Conservation (phyloP, 2,888 invertebrate species). For the Epinotia bilunana region DNA sequence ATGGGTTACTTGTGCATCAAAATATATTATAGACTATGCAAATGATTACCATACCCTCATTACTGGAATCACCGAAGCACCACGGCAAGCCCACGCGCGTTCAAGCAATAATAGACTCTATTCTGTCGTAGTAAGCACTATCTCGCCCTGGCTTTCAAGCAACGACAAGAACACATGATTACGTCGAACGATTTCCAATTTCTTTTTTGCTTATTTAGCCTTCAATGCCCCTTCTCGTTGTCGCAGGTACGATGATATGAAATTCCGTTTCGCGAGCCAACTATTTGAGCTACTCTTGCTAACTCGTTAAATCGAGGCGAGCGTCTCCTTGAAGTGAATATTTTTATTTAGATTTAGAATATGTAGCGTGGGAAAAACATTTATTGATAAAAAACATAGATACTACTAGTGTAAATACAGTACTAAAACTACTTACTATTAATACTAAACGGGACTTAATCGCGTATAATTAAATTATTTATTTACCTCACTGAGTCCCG, state of each 20-base stretch:
- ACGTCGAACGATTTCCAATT: slow-evolving; percentile 38
- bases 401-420: no score
- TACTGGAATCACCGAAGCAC: neutral
- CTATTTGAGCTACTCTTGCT: neutral
- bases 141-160: no score
- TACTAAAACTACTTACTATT: no score
- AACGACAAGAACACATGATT: slow-evolving; percentile 17
- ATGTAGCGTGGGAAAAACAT: no score
- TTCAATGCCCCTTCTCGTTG: slow-evolving; percentile 27
- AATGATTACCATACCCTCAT: slow-evolving; percentile 13
- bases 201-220: slow-evolving; percentile 32
- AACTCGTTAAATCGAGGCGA: neutral
- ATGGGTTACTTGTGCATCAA: neutral
- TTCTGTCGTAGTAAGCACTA: neutral
- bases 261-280: neutral
- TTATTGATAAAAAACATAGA: no score
- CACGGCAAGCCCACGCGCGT: neutral
- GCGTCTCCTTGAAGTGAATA: no score
- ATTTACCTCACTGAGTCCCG: no score
- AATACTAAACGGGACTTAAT: no score
- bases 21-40: neutral
- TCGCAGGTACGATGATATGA: slow-evolving; percentile 11
- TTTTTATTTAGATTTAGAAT: no score
- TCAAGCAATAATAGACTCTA: slow-evolving; percentile 4
- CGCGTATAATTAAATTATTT: no score